These are phyloP conservation scores for Drosophila ananassae DNA, from an alignment of 1,140 invertebrate genomes.

Conservation along the genomic window DNA sequence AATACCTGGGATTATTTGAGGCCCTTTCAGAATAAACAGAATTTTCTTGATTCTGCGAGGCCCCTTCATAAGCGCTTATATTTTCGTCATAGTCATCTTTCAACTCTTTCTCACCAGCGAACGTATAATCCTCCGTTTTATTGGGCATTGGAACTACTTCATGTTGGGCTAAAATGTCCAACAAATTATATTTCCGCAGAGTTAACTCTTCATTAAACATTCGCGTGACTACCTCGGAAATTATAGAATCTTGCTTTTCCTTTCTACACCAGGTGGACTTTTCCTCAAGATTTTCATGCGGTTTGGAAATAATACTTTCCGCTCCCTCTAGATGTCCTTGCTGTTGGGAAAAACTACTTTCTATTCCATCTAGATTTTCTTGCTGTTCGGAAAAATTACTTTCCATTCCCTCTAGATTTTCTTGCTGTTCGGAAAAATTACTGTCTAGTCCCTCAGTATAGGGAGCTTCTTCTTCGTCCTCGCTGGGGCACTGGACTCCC, in stretches of 20 bases:
- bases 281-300: not conserved
- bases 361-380: not conserved
- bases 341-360: not conserved
- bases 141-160: no score
- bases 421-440: not conserved
- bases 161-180: not conserved
- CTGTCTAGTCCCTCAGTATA: not conserved
- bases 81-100: not conserved
- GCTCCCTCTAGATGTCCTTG: not conserved
- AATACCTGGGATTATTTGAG: not conserved
- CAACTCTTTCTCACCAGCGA: not conserved
- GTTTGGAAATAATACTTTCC: not conserved
- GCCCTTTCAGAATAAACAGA: not conserved
- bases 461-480: slow-evolving; percentile 17
- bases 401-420: not conserved
- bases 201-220: not conserved
- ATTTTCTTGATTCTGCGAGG: not conserved
- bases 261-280: not conserved
- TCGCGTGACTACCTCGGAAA: not conserved
- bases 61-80: not conserved
- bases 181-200: not conserved
- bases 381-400: not conserved
- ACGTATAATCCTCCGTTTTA: not conserved
- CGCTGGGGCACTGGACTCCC: slow-evolving; percentile 61
- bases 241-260: not conserved